Evolutionary conservation across 2,888 invertebrate genomes (phyloP).

Genomic region (Lithophane ornitopus): DNA sequence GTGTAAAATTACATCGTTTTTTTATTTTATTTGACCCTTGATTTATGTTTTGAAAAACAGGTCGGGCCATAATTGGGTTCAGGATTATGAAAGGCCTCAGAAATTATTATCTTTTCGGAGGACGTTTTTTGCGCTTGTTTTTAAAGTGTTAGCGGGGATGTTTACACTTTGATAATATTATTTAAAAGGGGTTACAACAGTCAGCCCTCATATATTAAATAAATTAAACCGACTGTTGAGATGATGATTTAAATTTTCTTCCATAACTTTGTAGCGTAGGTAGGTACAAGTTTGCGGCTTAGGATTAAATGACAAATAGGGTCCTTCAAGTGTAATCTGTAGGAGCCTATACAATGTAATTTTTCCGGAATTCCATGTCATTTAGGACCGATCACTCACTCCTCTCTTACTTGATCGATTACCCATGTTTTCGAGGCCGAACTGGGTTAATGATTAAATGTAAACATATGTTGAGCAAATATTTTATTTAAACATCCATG

Average conservation of each 20-base stretch:
- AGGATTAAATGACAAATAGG: neutral
- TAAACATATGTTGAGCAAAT: slow-evolving; percentile 23
- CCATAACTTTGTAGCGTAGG: neutral
- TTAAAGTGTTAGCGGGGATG: neutral
- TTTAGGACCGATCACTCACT: slow-evolving; percentile 32
- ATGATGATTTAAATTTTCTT: neutral
- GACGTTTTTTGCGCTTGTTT: slow-evolving; percentile 12
- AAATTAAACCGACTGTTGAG: too few relatives aligned
- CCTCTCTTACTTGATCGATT: slow-evolving; percentile 43
- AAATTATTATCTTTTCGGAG: slow-evolving; percentile 23
- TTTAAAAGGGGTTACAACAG: neutral
- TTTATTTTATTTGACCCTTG: slow-evolving; percentile 22
- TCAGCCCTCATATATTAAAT: neutral
- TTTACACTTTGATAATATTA: slow-evolving; percentile 1
- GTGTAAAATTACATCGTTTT: slow-evolving; percentile 32
- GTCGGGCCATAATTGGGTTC: slow-evolving; percentile 39
- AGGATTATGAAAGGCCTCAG: neutral
- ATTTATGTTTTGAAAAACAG: slow-evolving; percentile 28
- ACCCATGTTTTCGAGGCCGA: slow-evolving; percentile 15
- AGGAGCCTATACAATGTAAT: neutral
- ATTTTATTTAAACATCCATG: slow-evolving; percentile 15
- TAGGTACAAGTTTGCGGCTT: neutral
- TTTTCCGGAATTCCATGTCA: neutral
- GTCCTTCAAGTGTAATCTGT: neutral
- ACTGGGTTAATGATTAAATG: slow-evolving; percentile 37